phyloP scores from a whole-genome alignment of 2,888 invertebrate species.

The Antheraea yamamai region DNA sequence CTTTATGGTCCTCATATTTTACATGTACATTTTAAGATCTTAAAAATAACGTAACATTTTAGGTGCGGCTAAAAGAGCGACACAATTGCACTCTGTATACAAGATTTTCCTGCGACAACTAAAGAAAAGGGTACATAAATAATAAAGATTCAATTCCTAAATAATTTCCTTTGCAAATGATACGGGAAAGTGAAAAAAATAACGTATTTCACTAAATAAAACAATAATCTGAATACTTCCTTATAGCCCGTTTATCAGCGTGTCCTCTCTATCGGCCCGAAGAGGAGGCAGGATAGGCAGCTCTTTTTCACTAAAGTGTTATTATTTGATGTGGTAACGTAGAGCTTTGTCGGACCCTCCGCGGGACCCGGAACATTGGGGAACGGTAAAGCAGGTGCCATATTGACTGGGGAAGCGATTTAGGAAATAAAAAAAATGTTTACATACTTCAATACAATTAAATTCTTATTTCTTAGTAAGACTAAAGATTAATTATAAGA shows the following conservation, averaged over 20 bases:
- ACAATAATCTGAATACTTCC: slow-evolving; percentile 13
- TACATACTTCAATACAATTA: not conserved
- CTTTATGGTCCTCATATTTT: too few species aligned
- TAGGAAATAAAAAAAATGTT: not conserved
- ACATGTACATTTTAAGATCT: too few species aligned
- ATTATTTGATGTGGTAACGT: slow-evolving; percentile 68
- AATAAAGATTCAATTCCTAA: not conserved
- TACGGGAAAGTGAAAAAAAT: not conserved
- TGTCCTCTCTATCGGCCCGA: slow-evolving; percentile 42
- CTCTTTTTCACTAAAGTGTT: slow-evolving; percentile 54
- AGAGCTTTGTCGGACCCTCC: slow-evolving; percentile 50
- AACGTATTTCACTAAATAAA: slow-evolving; percentile 11
- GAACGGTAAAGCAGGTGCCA: slow-evolving; percentile 31
- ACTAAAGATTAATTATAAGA: too few species aligned
- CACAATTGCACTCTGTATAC: too few species aligned
- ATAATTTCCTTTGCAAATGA: not conserved
- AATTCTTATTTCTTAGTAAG: not conserved
- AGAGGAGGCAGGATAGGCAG: slow-evolving; percentile 32
- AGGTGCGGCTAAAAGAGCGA: too few species aligned
- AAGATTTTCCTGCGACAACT: too few species aligned
- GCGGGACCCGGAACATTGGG: slow-evolving; percentile 37
- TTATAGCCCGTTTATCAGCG: slow-evolving; percentile 46
- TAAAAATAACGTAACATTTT: too few species aligned
- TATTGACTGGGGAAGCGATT: slow-evolving; percentile 26
- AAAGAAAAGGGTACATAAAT: not conserved